Conservation (phyloP, 1,140 invertebrate species). For the Propsilocerus akamusi region DNA sequence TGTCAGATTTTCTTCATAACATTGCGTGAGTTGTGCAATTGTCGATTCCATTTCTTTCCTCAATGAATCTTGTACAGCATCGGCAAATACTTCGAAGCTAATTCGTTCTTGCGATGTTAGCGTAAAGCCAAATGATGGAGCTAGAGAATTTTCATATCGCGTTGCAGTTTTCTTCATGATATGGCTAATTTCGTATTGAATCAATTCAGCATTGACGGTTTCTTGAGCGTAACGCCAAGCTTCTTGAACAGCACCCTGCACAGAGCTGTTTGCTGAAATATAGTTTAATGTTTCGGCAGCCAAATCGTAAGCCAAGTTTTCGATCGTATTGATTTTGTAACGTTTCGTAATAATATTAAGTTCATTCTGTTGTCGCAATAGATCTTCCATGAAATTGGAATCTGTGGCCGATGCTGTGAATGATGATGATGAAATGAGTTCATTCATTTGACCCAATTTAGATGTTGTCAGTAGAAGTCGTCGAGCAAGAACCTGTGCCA, state of each 20-base stretch:
- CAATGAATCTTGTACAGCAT: slow-evolving; percentile 44
- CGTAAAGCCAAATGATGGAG: slow-evolving; percentile 29
- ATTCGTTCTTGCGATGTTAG: slow-evolving; percentile 38
- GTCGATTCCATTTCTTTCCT: slow-evolving; percentile 46
- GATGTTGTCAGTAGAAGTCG: slow-evolving; percentile 9
- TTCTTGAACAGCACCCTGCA: slow-evolving; percentile 34
- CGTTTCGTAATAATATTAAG: slow-evolving; percentile 35
- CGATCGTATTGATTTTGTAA: slow-evolving; percentile 47
- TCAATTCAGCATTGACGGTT: slow-evolving; percentile 46
- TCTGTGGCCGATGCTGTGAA: slow-evolving; percentile 10
- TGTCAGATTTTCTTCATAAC: slow-evolving; percentile 37
- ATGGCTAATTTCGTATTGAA: slow-evolving; percentile 52
- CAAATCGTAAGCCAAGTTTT: slow-evolving; percentile 41
- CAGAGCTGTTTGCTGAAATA: slow-evolving; percentile 13
- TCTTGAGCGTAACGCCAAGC: slow-evolving; percentile 47
- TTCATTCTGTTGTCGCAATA: slow-evolving; percentile 37
- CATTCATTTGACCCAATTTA: slow-evolving; percentile 4
- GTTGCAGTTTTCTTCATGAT: slow-evolving; percentile 44
- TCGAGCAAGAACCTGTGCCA: slow-evolving; percentile 12
- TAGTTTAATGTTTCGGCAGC: slow-evolving; percentile 42
- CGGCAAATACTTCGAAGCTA: slow-evolving; percentile 45
- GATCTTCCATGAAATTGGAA: slow-evolving; percentile 27
- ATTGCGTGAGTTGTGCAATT: slow-evolving; percentile 39
- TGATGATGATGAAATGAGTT: neutral
- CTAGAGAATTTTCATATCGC: slow-evolving; percentile 34